Evolutionary conservation across 1,140 invertebrate genomes (phyloP).

Genomic region (Philaenus spumarius): DNA sequence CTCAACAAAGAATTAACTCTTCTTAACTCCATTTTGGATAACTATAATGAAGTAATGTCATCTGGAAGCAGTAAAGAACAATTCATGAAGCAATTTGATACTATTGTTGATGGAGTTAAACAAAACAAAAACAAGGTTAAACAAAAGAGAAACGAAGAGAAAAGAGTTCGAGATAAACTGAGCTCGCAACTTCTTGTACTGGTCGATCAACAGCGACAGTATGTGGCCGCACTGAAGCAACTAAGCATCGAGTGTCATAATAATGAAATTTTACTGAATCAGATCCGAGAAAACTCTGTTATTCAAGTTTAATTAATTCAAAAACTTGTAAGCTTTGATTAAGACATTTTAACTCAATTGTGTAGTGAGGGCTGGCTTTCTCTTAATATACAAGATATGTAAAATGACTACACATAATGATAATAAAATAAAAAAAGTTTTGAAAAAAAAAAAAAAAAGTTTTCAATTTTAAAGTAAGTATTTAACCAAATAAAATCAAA

Average conservation of each 20-base stretch:
- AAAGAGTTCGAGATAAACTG: neutral
- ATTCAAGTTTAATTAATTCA: too few relatives aligned
- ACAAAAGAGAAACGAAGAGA: neutral
- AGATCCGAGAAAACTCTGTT: too few relatives aligned
- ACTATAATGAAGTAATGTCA: slow-evolving; percentile 74
- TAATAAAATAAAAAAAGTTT: too few relatives aligned
- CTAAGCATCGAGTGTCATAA: slow-evolving; percentile 65
- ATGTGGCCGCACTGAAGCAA: slow-evolving; percentile 77
- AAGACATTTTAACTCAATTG: too few relatives aligned
- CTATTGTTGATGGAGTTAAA: slow-evolving; percentile 77
- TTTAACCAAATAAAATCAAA: too few relatives aligned
- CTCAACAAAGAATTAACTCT: slow-evolving; percentile 85
- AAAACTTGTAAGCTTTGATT: too few relatives aligned
- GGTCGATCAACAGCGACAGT: slow-evolving; percentile 60
- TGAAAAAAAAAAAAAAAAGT: too few relatives aligned
- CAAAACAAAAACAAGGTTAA: slow-evolving; percentile 71
- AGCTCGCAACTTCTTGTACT: neutral
- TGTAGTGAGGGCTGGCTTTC: too few relatives aligned
- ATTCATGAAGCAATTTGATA: slow-evolving; percentile 81
- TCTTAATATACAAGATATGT: too few relatives aligned
- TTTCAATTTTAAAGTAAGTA: too few relatives aligned
- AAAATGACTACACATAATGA: too few relatives aligned
- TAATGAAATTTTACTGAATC: slow-evolving; percentile 43
- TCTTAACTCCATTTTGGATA: slow-evolving; percentile 91
- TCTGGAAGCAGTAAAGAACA: slow-evolving; percentile 66